Evolutionary conservation across 2,797 vertebrate species (phyloP).

Genomic region (Thalassophryne amazonica): DNA sequence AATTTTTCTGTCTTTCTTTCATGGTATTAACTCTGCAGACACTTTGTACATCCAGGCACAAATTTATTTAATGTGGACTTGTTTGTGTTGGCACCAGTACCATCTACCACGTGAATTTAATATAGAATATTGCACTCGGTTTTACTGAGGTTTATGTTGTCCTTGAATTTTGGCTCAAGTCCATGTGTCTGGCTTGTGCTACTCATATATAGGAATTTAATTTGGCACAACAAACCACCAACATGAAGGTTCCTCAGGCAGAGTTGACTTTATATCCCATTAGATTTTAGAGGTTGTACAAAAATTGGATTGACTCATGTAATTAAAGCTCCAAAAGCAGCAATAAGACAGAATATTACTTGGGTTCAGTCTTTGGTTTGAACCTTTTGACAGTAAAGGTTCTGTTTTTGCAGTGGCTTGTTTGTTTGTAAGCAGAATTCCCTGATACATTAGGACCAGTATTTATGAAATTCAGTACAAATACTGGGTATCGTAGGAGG

Average conservation of each 20-base stretch:
- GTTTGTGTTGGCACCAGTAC: constrained; percentile 23
- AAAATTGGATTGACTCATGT: no score
- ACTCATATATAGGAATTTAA: constrained; percentile 49
- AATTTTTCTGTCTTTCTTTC: constrained; percentile 2
- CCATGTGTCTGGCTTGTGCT: constrained; percentile 35
- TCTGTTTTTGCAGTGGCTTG: no score
- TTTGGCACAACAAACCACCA: constrained; percentile 33
- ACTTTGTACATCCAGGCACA: constrained; percentile 25
- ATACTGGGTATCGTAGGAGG: no score
- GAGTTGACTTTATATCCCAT: constrained; percentile 19
- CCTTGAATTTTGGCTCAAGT: constrained; percentile 40
- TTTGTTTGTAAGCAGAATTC: no score
- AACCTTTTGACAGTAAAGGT: no score
- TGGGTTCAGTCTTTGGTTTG: no score
- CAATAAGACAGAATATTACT: no score
- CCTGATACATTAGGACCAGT: no score
- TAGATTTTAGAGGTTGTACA: constrained; percentile 6
- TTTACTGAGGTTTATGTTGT: constrained; percentile 26
- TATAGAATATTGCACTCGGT: constrained; percentile 42
- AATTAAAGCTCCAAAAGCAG: no score
- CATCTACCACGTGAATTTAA: constrained; percentile 52
- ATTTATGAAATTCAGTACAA: no score
- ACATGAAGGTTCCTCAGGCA: constrained; percentile 15
- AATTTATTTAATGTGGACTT: constrained; percentile 44
- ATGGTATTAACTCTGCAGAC: constrained; percentile 12